A percentile compares a stretch with the other conserved stretches of the same genome.
Conservation (phyloP, 2,113 vertebrate genomes). For the Oophaga pumilio region DNA sequence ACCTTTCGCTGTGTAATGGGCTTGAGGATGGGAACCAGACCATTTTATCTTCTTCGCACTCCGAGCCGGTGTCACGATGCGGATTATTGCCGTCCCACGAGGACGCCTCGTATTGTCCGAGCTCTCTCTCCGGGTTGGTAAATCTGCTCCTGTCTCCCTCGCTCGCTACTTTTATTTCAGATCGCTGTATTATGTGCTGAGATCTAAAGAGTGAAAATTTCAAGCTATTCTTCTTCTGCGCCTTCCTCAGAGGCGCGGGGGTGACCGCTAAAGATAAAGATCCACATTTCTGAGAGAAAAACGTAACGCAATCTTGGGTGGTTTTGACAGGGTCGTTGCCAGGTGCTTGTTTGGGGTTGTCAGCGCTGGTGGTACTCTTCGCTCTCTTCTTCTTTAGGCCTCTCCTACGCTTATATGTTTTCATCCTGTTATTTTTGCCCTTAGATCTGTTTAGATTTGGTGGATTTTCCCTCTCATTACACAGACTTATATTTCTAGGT, state of each 20-base stretch:
- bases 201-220: constrained; percentile 1
- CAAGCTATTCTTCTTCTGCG: constrained; percentile 23
- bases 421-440: constrained; percentile 40
- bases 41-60: constrained; percentile 55
- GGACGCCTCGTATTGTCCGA: constrained; percentile 48
- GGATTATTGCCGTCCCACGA: constrained; percentile 56
- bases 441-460: constrained; percentile 16
- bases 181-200: constrained; percentile 49
- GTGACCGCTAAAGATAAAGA: constrained; percentile 28
- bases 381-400: neutral
- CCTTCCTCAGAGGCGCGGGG: neutral
- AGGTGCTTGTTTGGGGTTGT: constrained; percentile 13
- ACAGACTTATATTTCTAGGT: constrained; percentile 28
- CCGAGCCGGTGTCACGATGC: constrained; percentile 23
- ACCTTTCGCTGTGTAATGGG: neutral
- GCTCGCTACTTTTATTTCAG: constrained; percentile 12
- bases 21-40: constrained; percentile 65
- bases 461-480: neutral
- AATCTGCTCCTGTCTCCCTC: neutral
- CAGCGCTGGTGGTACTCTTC: constrained; percentile 1
- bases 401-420: constrained; percentile 58
- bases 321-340: constrained; percentile 47
- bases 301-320: constrained; percentile 30
- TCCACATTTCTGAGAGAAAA: constrained; percentile 51
- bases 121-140: constrained; percentile 26